Evolutionary conservation across 2,888 invertebrate genomes (phyloP), one percentile per base, ranked within the genome.

Genomic region (Anodontia alba): DNA sequence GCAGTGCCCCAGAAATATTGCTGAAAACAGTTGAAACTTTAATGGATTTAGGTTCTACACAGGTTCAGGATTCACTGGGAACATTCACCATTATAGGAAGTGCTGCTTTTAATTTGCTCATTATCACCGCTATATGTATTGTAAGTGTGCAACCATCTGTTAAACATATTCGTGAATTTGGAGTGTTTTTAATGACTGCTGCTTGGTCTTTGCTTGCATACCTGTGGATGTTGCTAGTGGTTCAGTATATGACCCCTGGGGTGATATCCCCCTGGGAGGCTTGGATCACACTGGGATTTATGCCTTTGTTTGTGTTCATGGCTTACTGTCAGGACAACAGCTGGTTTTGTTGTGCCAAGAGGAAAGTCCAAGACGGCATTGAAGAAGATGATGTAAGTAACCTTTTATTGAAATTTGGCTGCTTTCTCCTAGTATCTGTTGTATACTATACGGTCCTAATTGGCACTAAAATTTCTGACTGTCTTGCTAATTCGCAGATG

Each of bases 1-100:
- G 92, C 76, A 92, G 92, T 81, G 94, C 94, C 0, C 94, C 94
- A 2, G 94, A 94, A 87, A 94, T 94, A 66, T 83, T 94, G 26
- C 83, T 94, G 26, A 92, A 93, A 15, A 89, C 90, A 12, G 87
- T 91, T 23, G 93, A 93, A 76, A 88, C 90, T 8, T 42, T 82
- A 36, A 49, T 76, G 20, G 82, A 81, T 20, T 81, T 92, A 69
- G 87, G 89, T 17, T 26, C 54, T 7, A 68, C 78, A 1, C 82
- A 81, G 8, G 69, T 78, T 17, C 79, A 85, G 33, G 91, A 91
- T 76, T 90, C 91, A 20, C 87, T 93, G 49, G 94, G 94, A 20
- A 91, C 92, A 2, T 94, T 93, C 80, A 94, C 94, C 38, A 94
- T 94, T 79, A 93, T 94, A 38, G 94, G 94, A 68, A 92, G 92